Evolutionary conservation across 2,797 vertebrate genomes (phyloP), one percentile per base, ranked within the genome.

Genomic region (Thamnophis elegans): DNA sequence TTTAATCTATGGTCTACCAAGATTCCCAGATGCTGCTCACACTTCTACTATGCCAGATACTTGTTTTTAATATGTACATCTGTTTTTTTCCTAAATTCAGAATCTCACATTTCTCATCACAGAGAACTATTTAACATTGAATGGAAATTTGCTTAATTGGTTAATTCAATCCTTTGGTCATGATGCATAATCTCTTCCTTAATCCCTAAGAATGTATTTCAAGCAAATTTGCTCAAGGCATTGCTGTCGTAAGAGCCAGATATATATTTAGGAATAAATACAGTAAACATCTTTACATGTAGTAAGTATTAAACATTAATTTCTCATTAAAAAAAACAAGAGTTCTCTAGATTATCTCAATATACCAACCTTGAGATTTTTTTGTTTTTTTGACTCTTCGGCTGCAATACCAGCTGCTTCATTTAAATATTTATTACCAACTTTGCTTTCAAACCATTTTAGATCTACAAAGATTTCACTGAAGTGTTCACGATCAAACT

Each of bases 361-460:
- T 91, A 65, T 56, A 95, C 96, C 94, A 93, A 98, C 98, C 98
- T 98, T 97, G 26, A 94, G 97, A 96, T 98, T 98, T 96, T 97
- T 98, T 78, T 96, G 82, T 14, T 98, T 97, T 90, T 95, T 97
- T 91, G 97, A 98, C 97, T 98, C 98, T 95, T 99, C 99, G 32
- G 99, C 99, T 93, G 99, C 99, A 54, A 97, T 95, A 36, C 99
- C 99, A 6, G 99, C 99, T 1, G 99, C 99, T 96, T 99, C 99
- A 0, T 99, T 99, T 96, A 99, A 98, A 96, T 99, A 99, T 97
- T 99, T 99, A 97, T 99, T 99, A 36, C 99, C 99, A 87, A 99
- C 98, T 98, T 99, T 99, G 97, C 99, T 99, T 98, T 99, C 99
- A 95, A 99, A 99, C 99, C 99, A 99, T 97, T 99, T 99, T 87